A percentile compares a stretch with the other conserved stretches of the same genome.
Conservation (phyloP, 2,888 invertebrate species). For the Phrixothrix hirtus region DNA sequence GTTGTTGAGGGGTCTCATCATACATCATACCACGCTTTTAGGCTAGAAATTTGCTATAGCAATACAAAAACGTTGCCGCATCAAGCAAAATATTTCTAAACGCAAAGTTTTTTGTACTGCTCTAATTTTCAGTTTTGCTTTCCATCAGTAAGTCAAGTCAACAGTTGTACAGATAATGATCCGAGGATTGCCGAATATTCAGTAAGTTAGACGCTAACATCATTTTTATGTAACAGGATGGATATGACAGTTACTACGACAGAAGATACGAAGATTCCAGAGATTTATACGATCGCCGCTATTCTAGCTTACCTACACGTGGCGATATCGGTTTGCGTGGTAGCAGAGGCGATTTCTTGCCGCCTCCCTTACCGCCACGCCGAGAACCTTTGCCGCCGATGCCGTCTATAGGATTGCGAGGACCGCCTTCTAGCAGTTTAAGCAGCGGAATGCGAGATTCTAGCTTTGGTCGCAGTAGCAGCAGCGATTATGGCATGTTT, state of each 20-base stretch:
- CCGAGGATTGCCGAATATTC: too few relatives aligned
- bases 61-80: too few relatives aligned
- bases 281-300: constrained; percentile 81
- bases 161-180: too few relatives aligned
- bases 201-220: too few relatives aligned
- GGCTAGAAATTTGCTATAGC: too few relatives aligned
- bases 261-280: constrained; percentile 78
- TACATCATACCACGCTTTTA: too few relatives aligned
- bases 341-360: constrained; percentile 68
- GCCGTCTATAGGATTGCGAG: constrained; percentile 60
- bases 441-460: constrained; percentile 68
- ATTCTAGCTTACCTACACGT: constrained; percentile 63
- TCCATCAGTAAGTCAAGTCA: too few relatives aligned
- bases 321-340: constrained; percentile 52
- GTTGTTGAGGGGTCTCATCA: too few relatives aligned
- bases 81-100: too few relatives aligned
- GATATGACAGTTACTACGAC: constrained; percentile 81
- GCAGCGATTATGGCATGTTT: constrained; percentile 76
- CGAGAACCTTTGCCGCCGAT: constrained; percentile 78
- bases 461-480: constrained; percentile 62
- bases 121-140: too few relatives aligned
- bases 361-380: constrained; percentile 71
- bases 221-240: constrained; percentile 61
- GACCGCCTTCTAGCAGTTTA: constrained; percentile 65
- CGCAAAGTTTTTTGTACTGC: too few relatives aligned